Conservation (phyloP, 2,113 vertebrate genomes). For the Calyptommatus sinebrachiatus region DNA sequence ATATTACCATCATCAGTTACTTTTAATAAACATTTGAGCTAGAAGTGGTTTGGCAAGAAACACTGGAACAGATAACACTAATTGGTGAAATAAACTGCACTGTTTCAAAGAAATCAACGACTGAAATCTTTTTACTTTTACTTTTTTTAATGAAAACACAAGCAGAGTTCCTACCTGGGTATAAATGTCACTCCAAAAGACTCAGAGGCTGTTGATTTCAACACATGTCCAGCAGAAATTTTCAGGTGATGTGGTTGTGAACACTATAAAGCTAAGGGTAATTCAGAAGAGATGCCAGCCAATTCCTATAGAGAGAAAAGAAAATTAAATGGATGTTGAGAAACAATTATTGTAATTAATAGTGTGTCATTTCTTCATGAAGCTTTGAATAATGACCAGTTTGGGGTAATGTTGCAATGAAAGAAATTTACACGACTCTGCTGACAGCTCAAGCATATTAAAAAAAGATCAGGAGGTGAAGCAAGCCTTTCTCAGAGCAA, state of each 20-base stretch:
- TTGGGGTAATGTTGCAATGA: neutral
- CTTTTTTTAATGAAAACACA: constrained; percentile 2
- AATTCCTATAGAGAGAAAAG: constrained; percentile 24
- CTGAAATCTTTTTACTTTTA: neutral
- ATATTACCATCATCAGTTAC: neutral
- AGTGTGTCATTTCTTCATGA: neutral
- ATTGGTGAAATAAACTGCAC: neutral
- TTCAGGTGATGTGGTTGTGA: neutral
- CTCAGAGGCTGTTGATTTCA: neutral
- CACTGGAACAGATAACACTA: neutral
- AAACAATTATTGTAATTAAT: neutral
- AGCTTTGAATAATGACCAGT: accelerated
- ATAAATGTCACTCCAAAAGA: neutral
- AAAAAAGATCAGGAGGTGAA: too few species aligned
- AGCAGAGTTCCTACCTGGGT: neutral
- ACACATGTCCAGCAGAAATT: neutral
- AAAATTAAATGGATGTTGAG: constrained; percentile 17
- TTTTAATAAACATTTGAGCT: neutral
- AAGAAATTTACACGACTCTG: neutral
- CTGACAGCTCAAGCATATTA: neutral
- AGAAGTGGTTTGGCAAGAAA: neutral
- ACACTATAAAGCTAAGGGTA: constrained; percentile 17
- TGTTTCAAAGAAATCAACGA: neutral
- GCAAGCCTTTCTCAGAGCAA: too few species aligned
- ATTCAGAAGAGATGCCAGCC: constrained; percentile 39